phyloP scores from a whole-genome alignment of 2,113 vertebrate species.

The Osmerus eperlanus region DNA sequence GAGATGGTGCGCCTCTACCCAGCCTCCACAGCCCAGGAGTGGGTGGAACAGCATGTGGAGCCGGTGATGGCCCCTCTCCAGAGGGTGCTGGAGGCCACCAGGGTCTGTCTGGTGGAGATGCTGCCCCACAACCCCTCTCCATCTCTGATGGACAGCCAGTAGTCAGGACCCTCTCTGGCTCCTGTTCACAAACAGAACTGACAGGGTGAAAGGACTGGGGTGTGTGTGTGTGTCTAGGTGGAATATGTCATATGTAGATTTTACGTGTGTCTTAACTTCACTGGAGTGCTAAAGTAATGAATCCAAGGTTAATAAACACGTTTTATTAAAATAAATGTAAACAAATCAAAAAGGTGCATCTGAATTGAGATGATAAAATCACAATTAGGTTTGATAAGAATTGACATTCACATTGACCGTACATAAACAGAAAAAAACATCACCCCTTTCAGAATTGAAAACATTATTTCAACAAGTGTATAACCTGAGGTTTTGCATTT shows the following conservation, averaged over 20 bases:
- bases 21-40: constrained; percentile 78
- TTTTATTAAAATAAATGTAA: not conserved
- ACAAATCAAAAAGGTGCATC: constrained; percentile 12
- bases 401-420: not conserved
- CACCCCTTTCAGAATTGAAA: too few relatives aligned
- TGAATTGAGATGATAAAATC: not conserved
- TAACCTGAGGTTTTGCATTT: too few relatives aligned
- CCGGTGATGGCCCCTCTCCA: constrained; percentile 76
- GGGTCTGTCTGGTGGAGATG: constrained; percentile 45
- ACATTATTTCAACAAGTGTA: too few relatives aligned
- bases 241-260: not conserved
- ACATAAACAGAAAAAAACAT: not conserved
- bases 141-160: not conserved
- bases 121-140: constrained; percentile 19
- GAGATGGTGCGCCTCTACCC: constrained; percentile 81
- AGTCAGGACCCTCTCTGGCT: not conserved
- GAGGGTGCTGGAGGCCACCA: constrained; percentile 74
- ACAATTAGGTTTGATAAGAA: not conserved
- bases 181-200: not conserved
- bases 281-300: not conserved
- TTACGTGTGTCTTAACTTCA: too few relatives aligned
- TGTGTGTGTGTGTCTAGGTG: not conserved
- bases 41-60: constrained; percentile 85
- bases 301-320: constrained; percentile 15
- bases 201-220: not conserved